Evolutionary conservation across 92 coral and sea anemone species (phyloP).

Genomic region (Epizoanthus stellaris): DNA sequence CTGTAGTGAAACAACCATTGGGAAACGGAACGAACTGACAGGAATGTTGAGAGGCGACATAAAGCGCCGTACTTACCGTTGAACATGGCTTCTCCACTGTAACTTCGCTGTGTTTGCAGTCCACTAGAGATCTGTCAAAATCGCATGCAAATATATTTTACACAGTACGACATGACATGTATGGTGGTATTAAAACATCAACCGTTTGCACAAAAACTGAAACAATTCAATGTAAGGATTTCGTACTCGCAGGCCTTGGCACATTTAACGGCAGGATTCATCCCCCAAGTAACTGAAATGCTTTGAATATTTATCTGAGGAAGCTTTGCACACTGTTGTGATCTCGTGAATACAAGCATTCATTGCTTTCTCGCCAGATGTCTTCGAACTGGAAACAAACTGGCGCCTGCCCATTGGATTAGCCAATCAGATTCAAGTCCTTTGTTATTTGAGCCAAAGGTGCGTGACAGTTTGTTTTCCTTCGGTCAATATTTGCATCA

Average conservation of each 20-base stretch:
- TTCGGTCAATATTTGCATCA: too few relatives aligned
- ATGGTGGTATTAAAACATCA: too few relatives aligned
- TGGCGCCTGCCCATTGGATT: constrained; percentile 17
- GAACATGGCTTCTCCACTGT: constrained; percentile 25
- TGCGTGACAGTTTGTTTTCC: too few relatives aligned
- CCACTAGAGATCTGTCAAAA: constrained; percentile 35
- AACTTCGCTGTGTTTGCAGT: constrained; percentile 20
- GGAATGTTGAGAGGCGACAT: constrained; percentile 3
- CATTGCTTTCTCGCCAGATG: background rate
- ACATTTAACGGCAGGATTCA: constrained; percentile 33
- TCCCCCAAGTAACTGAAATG: background rate
- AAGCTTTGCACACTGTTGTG: constrained; percentile 4
- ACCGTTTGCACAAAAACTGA: background rate
- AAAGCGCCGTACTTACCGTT: constrained; percentile 18
- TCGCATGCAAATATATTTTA: constrained; percentile 21
- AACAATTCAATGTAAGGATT: background rate
- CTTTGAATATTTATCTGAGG: constrained; percentile 33
- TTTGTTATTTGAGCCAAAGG: background rate
- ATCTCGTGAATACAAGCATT: background rate
- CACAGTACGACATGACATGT: background rate
- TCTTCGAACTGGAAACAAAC: constrained; percentile 43
- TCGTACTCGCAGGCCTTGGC: constrained; percentile 19
- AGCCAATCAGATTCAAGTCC: constrained; percentile 13
- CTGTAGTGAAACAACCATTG: background rate
- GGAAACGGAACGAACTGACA: background rate